These are phyloP conservation scores for Argyrosomus regius DNA, from an alignment of 2,797 vertebrate genomes.

Conservation along the genomic window DNA sequence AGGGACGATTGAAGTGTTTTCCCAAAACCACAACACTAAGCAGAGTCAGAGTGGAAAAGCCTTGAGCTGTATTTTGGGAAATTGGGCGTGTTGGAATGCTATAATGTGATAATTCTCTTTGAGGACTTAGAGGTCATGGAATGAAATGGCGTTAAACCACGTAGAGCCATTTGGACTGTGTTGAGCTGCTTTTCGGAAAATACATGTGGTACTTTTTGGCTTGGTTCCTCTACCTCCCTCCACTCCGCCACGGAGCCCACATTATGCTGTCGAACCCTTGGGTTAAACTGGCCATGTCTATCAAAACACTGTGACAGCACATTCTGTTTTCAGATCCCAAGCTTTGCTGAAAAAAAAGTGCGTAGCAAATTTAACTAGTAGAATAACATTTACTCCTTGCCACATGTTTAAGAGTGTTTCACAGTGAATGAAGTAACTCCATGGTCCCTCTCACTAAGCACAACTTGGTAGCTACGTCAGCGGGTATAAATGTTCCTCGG, in stretches of 20 bases:
- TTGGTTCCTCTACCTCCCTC: conserved; percentile 57
- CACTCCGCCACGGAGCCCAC: conserved; percentile 59
- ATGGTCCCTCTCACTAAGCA: conserved; percentile 59
- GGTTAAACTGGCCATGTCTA: conserved; percentile 80
- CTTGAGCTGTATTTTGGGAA: conserved; percentile 84
- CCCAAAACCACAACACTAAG: conserved; percentile 77
- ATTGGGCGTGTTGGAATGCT: conserved; percentile 86
- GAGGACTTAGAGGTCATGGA: conserved; percentile 83
- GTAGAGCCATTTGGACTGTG: conserved; percentile 73
- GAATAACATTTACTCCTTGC: conserved; percentile 74
- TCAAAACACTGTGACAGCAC: conserved; percentile 81
- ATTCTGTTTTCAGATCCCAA: conserved; percentile 75
- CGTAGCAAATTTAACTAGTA: conserved; percentile 67
- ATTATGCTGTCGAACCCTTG: conserved; percentile 74
- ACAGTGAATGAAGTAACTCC: conserved; percentile 75
- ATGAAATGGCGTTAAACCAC: conserved; percentile 85
- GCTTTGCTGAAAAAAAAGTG: conserved; percentile 50
- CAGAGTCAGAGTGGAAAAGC: conserved; percentile 78
- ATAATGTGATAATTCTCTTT: conserved; percentile 88
- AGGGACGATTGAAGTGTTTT: conserved; percentile 70
- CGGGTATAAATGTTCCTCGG: conserved; percentile 79
- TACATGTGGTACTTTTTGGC: conserved; percentile 79
- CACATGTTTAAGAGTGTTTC: conserved; percentile 73
- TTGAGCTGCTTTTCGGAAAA: conserved; percentile 79
- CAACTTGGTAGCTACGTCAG: conserved; percentile 80